These are phyloP conservation scores for Synergus laeviventris DNA, from an alignment of 2,888 invertebrate genomes.

Conservation along the genomic window DNA sequence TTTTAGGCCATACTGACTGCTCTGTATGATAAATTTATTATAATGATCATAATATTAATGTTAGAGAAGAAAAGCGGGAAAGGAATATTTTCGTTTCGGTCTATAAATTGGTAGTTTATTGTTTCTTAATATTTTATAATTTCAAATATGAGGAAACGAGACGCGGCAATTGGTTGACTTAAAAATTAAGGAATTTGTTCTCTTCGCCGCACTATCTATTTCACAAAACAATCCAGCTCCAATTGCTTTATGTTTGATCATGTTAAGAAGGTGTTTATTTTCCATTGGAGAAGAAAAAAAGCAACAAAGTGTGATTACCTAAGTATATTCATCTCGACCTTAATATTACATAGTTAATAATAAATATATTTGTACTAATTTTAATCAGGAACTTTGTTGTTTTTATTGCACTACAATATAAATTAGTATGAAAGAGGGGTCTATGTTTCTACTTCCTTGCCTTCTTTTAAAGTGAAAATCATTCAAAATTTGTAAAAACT, in stretches of 20 bases:
- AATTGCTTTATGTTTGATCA: slow-evolving; percentile 57
- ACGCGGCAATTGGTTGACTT: not conserved
- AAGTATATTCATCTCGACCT: slow-evolving; percentile 59
- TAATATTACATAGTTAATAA: slow-evolving; percentile 63
- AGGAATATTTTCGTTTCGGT: not conserved
- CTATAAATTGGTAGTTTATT: not conserved
- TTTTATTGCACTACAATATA: slow-evolving; percentile 64
- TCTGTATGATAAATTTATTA: not conserved
- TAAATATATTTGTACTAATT: slow-evolving; percentile 69
- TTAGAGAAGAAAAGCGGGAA: not conserved
- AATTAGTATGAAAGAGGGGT: slow-evolving; percentile 49
- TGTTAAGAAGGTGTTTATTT: slow-evolving; percentile 63
- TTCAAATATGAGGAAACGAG: not conserved
- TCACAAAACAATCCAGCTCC: slow-evolving; percentile 38
- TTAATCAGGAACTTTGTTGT: slow-evolving; percentile 66
- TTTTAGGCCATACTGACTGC: slow-evolving; percentile 56
- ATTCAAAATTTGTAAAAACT: too few species aligned
- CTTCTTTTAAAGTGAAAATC: too few species aligned
- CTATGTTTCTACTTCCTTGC: slow-evolving; percentile 11
- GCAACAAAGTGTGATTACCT: slow-evolving; percentile 66
- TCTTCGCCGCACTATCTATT: not conserved
- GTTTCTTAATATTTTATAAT: not conserved
- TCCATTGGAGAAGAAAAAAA: slow-evolving; percentile 55
- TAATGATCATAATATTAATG: not conserved
- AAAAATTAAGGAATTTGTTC: not conserved